phyloP scores from a whole-genome alignment of 2,797 vertebrate genomes.

The Chrysocyon brachyurus region DNA sequence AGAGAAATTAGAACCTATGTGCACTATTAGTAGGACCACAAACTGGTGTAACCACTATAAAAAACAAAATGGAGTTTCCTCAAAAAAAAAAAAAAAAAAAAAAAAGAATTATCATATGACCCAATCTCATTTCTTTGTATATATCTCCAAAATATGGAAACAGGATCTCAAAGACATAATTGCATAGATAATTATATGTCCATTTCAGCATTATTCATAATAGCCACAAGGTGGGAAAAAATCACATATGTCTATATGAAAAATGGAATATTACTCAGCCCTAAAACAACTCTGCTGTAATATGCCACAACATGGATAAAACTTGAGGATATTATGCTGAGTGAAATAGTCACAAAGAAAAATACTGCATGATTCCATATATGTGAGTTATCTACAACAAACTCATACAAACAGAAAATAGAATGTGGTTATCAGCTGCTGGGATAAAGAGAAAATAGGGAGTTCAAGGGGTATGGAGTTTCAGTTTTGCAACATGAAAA shows the following conservation, averaged over 20 bases:
- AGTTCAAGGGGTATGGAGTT: neutral
- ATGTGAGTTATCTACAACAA: neutral
- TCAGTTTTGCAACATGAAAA: neutral
- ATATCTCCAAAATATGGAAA: neutral
- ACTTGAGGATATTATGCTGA: neutral
- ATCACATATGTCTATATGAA: neutral
- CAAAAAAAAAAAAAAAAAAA: neutral
- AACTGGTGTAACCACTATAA: neutral
- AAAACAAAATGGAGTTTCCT: neutral
- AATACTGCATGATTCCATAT: neutral
- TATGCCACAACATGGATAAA: neutral
- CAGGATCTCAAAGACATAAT: neutral
- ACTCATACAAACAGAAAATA: neutral
- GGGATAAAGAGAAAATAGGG: neutral
- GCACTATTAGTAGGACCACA: neutral
- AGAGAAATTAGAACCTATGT: slow-evolving; percentile 12
- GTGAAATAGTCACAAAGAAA: neutral
- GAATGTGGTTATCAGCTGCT: neutral
- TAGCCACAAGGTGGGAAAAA: neutral
- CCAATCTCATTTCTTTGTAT: neutral
- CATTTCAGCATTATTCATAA: neutral
- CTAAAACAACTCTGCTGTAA: neutral
- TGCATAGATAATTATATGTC: neutral
- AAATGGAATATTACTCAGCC: neutral
- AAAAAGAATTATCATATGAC: neutral